These are phyloP conservation scores for Yponomeuta plumbellus DNA, from an alignment of 2,888 invertebrate species.

Conservation along the genomic window DNA sequence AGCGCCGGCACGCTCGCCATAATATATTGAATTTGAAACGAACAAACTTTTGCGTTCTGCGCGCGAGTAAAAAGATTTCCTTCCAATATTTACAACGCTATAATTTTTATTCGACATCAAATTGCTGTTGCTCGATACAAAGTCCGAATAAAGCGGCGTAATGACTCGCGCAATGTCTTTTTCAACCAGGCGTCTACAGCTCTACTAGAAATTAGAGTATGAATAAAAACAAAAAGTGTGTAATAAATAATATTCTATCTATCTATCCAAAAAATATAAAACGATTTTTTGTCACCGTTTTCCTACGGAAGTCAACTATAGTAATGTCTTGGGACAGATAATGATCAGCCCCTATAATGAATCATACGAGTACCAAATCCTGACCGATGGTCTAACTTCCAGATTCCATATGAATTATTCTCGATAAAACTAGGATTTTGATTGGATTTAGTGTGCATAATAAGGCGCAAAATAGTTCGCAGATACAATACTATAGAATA, in stretches of 20 bases:
- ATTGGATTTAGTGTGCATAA: too few species aligned
- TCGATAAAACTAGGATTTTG: too few species aligned
- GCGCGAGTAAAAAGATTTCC: constrained; percentile 69
- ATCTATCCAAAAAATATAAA: background rate
- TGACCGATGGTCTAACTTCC: too few species aligned
- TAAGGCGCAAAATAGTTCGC: too few species aligned
- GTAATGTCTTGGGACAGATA: too few species aligned
- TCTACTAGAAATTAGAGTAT: background rate
- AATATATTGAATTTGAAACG: constrained; percentile 77
- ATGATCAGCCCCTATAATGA: too few species aligned
- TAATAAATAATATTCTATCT: too few species aligned
- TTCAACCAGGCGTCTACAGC: background rate
- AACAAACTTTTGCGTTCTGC: constrained; percentile 71
- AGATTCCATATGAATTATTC: too few species aligned
- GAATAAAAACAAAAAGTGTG: background rate
- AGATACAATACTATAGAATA: too few species aligned
- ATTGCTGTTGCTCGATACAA: constrained; percentile 16
- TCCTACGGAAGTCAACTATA: too few species aligned
- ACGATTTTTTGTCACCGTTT: too few species aligned
- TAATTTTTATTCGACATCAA: constrained; percentile 50
- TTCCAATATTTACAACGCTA: constrained; percentile 67
- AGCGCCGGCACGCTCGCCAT: constrained; percentile 73
- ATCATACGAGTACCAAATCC: too few species aligned
- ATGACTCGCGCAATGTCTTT: constrained; percentile 8
- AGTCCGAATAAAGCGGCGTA: background rate